Evolutionary conservation across 2,113 vertebrate genomes (phyloP), one percentile per base, ranked within the genome.

Genomic region (Dermatemys mawii): DNA sequence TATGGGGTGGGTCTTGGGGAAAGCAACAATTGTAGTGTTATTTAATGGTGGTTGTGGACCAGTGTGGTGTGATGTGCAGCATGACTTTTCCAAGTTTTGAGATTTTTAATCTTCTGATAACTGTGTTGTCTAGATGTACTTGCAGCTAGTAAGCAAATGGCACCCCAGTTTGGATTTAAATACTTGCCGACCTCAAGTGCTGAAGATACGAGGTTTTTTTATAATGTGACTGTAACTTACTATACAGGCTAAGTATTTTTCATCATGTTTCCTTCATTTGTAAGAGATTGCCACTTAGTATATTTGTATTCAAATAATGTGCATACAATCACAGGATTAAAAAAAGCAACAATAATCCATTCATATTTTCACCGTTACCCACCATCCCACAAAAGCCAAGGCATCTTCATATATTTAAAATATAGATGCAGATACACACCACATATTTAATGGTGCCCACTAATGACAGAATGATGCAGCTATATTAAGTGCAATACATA

Each of bases 221-320:
- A 88, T 0, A 0, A 1, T 5, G 22, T 24, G 0, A 3, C 63
- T 63, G 83, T 41, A 46, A 27, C 79, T 29, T 51, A n/a, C n/a
- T 13, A 2, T 3, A 11, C 27, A 22, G 38, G 19, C 4, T 51
- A 51, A 51, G 50, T 51, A 17, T 51, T 6, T 51, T 51, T 19
- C 50, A 51, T 21, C 21, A 53, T 22, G 6, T 7, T 60, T 26
- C 35, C 38, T 84, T 27, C 46, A 24, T 1, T 2, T 4, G 6
- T 22, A 6, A 12, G 32, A 57, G 87, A 53, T n/a, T 51, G 29
- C 44, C 5, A 1, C 16, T 79, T n/a, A 3, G 78, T 81, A 24
- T 16, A 53, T 79, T 76, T 41, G 78, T 48, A 6, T 85, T 32
- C 27, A 60, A 60, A 67, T 82, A 17, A 46, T 82, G n/a, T 32